phyloP scores from a whole-genome alignment of 2,888 invertebrate genomes.

The Nineta flava region DNA sequence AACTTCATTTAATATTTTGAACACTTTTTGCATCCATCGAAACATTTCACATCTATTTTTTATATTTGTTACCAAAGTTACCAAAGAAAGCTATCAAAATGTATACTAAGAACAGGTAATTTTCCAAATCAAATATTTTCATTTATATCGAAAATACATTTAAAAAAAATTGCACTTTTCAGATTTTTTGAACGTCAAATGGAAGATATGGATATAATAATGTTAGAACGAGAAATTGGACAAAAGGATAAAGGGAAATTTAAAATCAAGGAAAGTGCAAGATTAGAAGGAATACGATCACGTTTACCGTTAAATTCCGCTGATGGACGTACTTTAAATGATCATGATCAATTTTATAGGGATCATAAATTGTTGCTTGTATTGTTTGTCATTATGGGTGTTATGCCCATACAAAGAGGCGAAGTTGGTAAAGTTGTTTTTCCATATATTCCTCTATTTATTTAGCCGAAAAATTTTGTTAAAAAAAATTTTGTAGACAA shows the following conservation, averaged over 20 bases:
- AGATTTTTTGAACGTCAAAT: not conserved
- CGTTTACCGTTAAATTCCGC: constrained; percentile 36
- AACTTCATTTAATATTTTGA: no score
- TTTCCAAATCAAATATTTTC: not conserved
- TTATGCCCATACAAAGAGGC: constrained; percentile 40
- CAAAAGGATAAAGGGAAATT: not conserved
- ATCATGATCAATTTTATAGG: constrained; percentile 48
- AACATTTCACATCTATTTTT: no score
- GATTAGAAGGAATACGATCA: constrained; percentile 22
- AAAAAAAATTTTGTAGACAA: no score
- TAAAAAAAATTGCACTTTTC: not conserved
- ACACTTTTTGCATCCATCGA: no score
- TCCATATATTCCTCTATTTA: not conserved
- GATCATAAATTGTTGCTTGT: constrained; percentile 47
- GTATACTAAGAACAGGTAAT: not conserved
- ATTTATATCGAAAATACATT: not conserved
- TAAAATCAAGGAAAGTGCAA: constrained; percentile 17
- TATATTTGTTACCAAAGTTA: no score
- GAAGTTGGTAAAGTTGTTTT: constrained; percentile 17
- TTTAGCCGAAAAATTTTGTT: not conserved
- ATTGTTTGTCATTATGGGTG: constrained; percentile 43
- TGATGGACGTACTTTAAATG: constrained; percentile 41
- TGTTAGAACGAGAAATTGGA: not conserved
- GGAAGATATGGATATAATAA: not conserved
- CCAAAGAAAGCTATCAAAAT: not conserved